A percentile compares a stretch with the other conserved stretches of the same genome.
Conservation (phyloP, 2,113 vertebrate genomes). For the Speoplatyrhinus poulsoni region DNA sequence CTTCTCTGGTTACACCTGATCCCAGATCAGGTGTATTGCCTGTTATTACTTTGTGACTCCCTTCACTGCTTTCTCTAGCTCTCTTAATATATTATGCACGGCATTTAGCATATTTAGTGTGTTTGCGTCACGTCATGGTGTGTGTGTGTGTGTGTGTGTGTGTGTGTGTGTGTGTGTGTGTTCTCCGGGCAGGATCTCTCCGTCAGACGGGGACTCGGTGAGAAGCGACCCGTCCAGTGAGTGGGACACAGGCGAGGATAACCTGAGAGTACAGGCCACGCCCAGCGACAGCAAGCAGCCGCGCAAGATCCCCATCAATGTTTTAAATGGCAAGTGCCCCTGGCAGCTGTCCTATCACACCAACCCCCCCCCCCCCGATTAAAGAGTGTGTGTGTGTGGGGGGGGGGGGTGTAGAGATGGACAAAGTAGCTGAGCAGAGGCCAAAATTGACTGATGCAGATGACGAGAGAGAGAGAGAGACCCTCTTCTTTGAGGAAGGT, state of each 20-base stretch:
- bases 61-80: not conserved
- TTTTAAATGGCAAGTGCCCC: slow-evolving; percentile 80
- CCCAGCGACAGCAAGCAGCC: slow-evolving; percentile 78
- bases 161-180: slow-evolving; percentile 25
- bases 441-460: too few species aligned
- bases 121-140: slow-evolving; percentile 1
- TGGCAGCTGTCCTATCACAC: slow-evolving; percentile 41
- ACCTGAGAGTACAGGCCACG: slow-evolving; percentile 69
- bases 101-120: slow-evolving; percentile 1
- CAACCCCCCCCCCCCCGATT: slow-evolving; percentile 10
- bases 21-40: not conserved
- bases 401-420: slow-evolving; percentile 2
- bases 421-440: not conserved
- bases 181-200: slow-evolving; percentile 81
- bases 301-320: slow-evolving; percentile 76
- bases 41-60: not conserved
- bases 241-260: slow-evolving; percentile 83
- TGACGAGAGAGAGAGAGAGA: too few species aligned
- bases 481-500: too few species aligned
- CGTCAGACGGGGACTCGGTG: slow-evolving; percentile 90
- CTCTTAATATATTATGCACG: slow-evolving; percentile 27
- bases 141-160: slow-evolving; percentile 38
- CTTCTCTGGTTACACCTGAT: not conserved
- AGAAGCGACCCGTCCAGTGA: slow-evolving; percentile 89
- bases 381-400: slow-evolving; percentile 8